phyloP scores from a whole-genome alignment of 2,888 invertebrate genomes.

The Apamea anceps region DNA sequence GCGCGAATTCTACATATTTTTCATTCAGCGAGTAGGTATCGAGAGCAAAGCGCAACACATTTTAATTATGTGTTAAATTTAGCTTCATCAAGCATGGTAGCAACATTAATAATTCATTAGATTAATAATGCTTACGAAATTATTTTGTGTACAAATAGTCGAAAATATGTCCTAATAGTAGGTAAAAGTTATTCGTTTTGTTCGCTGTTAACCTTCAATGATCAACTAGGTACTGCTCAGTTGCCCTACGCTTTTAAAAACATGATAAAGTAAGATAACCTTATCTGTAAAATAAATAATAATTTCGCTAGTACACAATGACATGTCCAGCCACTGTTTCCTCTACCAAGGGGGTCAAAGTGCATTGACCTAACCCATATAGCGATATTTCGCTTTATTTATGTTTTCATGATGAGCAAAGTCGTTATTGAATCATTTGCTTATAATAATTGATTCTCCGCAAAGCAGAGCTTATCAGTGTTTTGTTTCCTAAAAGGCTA shows the following conservation, averaged over 20 bases:
- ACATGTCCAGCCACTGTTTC: not conserved
- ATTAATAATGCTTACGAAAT: not conserved
- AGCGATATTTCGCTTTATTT: conserved; percentile 35
- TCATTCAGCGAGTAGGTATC: no score
- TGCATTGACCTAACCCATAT: conserved; percentile 43
- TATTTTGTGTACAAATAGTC: not conserved
- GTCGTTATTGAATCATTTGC: conserved; percentile 1
- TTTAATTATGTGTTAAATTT: not conserved
- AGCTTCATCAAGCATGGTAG: not conserved
- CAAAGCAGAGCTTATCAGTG: not conserved
- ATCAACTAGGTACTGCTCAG: not conserved
- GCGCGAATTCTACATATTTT: no score
- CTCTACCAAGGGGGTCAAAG: conserved; percentile 20
- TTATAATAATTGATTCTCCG: conserved; percentile 21
- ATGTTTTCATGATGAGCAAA: not conserved
- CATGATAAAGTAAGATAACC: conserved; percentile 19
- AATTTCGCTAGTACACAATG: conserved; percentile 19
- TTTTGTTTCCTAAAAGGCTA: no score
- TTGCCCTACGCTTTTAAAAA: not conserved
- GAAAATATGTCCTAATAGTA: not conserved
- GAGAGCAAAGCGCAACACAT: not conserved
- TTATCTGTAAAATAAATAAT: conserved; percentile 6
- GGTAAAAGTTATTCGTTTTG: not conserved
- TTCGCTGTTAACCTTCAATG: conserved; percentile 6
- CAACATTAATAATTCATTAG: conserved; percentile 9